phyloP scores from a whole-genome alignment of 2,888 invertebrate genomes.

The Sarcophaga variegata region DNA sequence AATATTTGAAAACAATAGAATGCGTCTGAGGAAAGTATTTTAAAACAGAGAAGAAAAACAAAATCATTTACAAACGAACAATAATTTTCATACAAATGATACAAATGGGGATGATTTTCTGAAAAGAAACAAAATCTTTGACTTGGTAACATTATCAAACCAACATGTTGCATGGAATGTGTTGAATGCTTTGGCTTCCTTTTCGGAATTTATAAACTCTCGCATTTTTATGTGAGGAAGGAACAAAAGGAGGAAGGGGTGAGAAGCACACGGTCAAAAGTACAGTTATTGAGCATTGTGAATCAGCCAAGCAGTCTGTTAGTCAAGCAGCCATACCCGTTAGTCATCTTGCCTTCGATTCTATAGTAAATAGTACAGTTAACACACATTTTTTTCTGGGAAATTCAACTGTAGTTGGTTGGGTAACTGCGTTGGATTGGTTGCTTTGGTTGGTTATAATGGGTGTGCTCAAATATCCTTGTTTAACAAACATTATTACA shows the following conservation, averaged over 20 bases:
- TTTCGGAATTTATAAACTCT: background rate
- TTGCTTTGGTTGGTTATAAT: background rate
- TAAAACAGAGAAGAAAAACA: conserved; percentile 28
- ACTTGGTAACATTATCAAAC: conserved; percentile 42
- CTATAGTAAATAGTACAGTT: conserved; percentile 49
- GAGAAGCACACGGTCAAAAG: conserved; percentile 72
- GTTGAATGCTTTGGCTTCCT: background rate
- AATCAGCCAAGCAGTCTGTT: conserved; percentile 44
- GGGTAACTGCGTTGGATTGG: background rate
- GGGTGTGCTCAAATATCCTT: background rate
- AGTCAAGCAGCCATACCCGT: conserved; percentile 27
- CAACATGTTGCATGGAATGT: background rate
- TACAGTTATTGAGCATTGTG: conserved; percentile 74
- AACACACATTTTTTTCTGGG: background rate
- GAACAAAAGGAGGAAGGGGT: background rate
- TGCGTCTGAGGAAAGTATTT: background rate
- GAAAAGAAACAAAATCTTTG: conserved; percentile 39
- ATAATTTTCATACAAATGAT: conserved; percentile 48
- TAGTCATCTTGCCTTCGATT: conserved; percentile 40
- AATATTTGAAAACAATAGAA: conserved; percentile 36
- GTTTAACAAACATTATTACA: conserved; percentile 66
- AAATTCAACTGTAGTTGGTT: background rate
- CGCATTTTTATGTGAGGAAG: background rate
- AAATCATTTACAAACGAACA: conserved; percentile 62
- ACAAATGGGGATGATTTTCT: conserved; percentile 56